Percentiles rank a stretch among this genome's conserved stretches.
phyloP scores from a whole-genome alignment of 2,797 vertebrate species.

The Bucorvus abyssinicus region DNA sequence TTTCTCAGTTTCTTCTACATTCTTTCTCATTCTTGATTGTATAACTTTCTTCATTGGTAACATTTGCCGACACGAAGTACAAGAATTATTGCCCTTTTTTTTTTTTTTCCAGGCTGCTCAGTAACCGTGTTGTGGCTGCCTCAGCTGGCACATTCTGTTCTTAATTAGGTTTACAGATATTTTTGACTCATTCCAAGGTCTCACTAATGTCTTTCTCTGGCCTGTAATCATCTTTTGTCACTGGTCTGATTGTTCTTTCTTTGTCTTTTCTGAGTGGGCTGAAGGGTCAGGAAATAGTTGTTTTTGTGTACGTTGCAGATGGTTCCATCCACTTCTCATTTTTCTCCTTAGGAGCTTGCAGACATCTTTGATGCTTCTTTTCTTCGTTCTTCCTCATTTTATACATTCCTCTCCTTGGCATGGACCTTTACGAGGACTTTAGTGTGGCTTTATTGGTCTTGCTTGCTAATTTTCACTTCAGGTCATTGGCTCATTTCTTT shows the following conservation, averaged over 20 bases:
- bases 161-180: constrained; percentile 42
- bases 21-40: neutral
- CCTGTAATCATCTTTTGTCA: neutral
- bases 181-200: neutral
- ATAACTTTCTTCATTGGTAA: neutral
- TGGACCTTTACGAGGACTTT: neutral
- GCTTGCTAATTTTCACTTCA: neutral
- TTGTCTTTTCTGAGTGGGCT: neutral
- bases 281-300: neutral
- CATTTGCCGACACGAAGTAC: neutral
- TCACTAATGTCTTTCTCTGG: neutral
- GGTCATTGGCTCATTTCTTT: neutral
- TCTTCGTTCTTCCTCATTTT: neutral
- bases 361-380: neutral
- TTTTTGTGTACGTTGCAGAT: neutral
- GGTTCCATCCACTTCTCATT: neutral
- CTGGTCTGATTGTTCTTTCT: neutral
- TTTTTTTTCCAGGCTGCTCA: neutral
- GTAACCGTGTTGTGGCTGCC: neutral
- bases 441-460: neutral
- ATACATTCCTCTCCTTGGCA: neutral
- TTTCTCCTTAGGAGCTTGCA: neutral
- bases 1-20: neutral
- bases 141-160: neutral
- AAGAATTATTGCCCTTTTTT: neutral